Conservation (phyloP, 2,113 vertebrate genomes). For the Psittacula cyanocephala region DNA sequence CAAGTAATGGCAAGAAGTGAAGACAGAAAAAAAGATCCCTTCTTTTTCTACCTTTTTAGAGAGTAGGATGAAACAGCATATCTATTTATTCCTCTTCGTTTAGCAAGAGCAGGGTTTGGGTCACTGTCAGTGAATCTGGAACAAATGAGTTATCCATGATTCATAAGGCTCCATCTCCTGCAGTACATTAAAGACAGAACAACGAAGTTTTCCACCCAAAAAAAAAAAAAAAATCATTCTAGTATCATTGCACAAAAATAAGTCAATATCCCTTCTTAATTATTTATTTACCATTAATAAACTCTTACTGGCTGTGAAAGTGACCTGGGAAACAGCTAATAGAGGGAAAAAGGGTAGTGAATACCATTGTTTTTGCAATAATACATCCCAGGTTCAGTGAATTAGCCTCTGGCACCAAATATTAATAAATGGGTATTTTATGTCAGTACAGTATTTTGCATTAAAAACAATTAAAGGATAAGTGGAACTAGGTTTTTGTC, state of each 20-base stretch:
- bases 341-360: not conserved
- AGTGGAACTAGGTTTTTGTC: not conserved
- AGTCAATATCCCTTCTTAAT: conserved; percentile 42
- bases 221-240: not conserved
- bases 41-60: not conserved
- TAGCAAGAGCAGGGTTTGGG: not conserved
- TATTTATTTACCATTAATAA: conserved; percentile 45
- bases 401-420: not conserved
- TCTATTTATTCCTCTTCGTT: conserved; percentile 44
- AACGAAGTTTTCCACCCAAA: not conserved
- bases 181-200: conserved; percentile 12
- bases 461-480: not conserved
- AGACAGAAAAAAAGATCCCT: not conserved
- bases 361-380: not conserved
- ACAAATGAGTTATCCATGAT: conserved; percentile 28
- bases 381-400: not conserved
- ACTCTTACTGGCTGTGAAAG: conserved; percentile 8
- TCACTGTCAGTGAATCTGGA: conserved; percentile 6
- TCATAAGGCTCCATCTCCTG: conserved; percentile 27
- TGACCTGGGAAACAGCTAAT: not conserved
- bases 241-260: not conserved
- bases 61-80: not conserved
- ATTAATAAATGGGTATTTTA: conserved; percentile 13
- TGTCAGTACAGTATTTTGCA: not conserved
- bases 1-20: not conserved